Percentiles rank a stretch among this genome's conserved stretches.
Evolutionary conservation across 2,113 vertebrate genomes (phyloP).

Genomic region (Eretmochelys imbricata): DNA sequence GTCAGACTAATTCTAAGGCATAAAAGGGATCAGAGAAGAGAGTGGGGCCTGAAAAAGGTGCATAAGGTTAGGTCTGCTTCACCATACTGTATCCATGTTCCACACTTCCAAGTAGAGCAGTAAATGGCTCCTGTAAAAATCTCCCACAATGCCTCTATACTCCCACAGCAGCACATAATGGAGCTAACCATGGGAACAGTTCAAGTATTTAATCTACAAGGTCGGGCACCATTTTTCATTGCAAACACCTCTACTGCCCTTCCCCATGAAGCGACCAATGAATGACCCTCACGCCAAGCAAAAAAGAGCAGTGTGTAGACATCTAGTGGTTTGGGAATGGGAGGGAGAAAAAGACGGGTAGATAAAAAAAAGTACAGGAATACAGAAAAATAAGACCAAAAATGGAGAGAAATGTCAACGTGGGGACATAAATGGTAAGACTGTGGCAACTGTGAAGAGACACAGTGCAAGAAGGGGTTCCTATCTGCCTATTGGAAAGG

Average conservation of each 20-base stretch:
- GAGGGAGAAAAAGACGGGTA: not conserved
- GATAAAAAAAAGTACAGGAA: not conserved
- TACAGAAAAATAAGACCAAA: not conserved
- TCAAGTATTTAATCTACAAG: not conserved
- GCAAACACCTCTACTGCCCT: not conserved
- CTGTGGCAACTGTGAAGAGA: not conserved
- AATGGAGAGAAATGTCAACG: not conserved
- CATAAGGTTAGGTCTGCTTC: not conserved
- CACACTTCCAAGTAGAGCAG: not conserved
- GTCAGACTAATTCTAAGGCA: not conserved
- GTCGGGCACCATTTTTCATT: not conserved
- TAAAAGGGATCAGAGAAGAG: not conserved
- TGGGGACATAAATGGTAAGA: not conserved
- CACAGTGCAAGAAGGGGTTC: not conserved
- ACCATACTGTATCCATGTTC: not conserved
- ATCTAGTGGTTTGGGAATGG: not conserved
- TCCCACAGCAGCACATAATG: not conserved
- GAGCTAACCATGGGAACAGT: not conserved
- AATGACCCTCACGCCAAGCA: not conserved
- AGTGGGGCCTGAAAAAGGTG: not conserved
- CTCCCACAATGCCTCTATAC: not conserved
- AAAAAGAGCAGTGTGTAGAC: not conserved
- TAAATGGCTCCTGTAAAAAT: not conserved
- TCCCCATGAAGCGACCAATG: not conserved
- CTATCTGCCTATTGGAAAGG: not conserved